Percentiles rank a stretch among this genome's conserved stretches.
phyloP scores from a whole-genome alignment of 2,888 invertebrate genomes.

The Drosophila nigricruria region DNA sequence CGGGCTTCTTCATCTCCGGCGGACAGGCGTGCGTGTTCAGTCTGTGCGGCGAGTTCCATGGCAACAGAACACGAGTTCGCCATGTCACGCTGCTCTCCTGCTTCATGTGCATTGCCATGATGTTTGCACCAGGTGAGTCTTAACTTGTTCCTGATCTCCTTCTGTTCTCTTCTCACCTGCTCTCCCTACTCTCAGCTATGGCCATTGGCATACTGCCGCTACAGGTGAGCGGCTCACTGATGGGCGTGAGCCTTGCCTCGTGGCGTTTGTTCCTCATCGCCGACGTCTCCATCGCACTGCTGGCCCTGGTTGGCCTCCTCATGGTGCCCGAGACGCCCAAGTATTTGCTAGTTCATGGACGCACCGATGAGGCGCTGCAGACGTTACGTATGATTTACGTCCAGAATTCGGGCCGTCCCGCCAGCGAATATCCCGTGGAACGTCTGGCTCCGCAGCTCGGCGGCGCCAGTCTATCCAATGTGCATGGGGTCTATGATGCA shows the following conservation, averaged over 20 bases:
- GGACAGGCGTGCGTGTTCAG: slow-evolving; percentile 87
- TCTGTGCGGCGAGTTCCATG: slow-evolving; percentile 88
- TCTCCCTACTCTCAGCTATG: slow-evolving; percentile 85
- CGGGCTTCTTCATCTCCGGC: slow-evolving; percentile 87
- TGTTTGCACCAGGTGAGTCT: slow-evolving; percentile 86
- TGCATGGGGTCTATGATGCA: slow-evolving; percentile 76
- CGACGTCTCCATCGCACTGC: slow-evolving; percentile 88
- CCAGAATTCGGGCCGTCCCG: slow-evolving; percentile 85
- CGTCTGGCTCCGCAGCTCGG: slow-evolving; percentile 64
- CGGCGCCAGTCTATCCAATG: slow-evolving; percentile 77
- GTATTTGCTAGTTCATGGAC: slow-evolving; percentile 89
- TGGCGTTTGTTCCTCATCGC: slow-evolving; percentile 91
- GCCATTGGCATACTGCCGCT: slow-evolving; percentile 90
- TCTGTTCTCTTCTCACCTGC: background rate
- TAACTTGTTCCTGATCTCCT: background rate
- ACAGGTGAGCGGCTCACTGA: slow-evolving; percentile 85
- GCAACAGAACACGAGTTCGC: slow-evolving; percentile 85
- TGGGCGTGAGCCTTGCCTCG: slow-evolving; percentile 88
- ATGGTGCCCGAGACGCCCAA: slow-evolving; percentile 92
- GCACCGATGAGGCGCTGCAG: slow-evolving; percentile 87
- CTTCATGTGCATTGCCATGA: slow-evolving; percentile 87
- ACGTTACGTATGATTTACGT: slow-evolving; percentile 88
- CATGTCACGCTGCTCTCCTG: slow-evolving; percentile 87
- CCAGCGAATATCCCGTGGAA: slow-evolving; percentile 86
- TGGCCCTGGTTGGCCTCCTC: slow-evolving; percentile 87